Evolutionary conservation across 2,888 invertebrate genomes (phyloP), one percentile per base, ranked within the genome.

Genomic region (Tanypteryx hageni): DNA sequence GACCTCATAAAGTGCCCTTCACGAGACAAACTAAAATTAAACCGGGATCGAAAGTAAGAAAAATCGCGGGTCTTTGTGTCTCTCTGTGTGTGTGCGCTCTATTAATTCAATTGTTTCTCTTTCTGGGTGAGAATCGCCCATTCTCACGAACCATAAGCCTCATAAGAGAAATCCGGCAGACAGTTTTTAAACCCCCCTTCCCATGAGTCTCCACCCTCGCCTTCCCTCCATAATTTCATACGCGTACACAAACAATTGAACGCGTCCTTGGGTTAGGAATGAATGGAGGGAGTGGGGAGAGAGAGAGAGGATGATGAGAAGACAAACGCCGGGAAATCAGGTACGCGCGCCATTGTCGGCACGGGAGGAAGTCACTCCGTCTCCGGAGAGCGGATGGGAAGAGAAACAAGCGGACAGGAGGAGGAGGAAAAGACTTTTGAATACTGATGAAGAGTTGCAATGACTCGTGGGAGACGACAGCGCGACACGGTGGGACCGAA

Each of bases 391-490:
- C 76, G 27, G 76, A 68, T n/a, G 68, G n/a, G 68, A 76, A 27
- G 27, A 27, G 27, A 44, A 44, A 44, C 44, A 44, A 44, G 44
- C 44, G 44, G 44, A 5, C 44, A 44, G 44, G 44, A 44, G 44
- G 44, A 44, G 44, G 44, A 22, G 68, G 10, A 76, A 76, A 76
- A 10, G 22, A n/a, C 22, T 27, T 27, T 76, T 76, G 76, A 76
- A 76, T 76, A 22, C 76, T 76, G 76, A 76, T 76, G 76, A 76
- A 76, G 76, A 27, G 76, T n/a, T 27, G 76, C 76, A 76, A 76
- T 76, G 76, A 76, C 76, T 76, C 76, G 76, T 7, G 2, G 61
- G 14, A 18, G 61, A 18, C 11, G 76, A 27, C 22, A 27, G 3
- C 44, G 44, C 44, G 44, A 44, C 44, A 5, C 22, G 18, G 16